These are phyloP conservation scores for Atlantisia rogersi DNA, from an alignment of 2,113 vertebrate species.

Conservation along the genomic window DNA sequence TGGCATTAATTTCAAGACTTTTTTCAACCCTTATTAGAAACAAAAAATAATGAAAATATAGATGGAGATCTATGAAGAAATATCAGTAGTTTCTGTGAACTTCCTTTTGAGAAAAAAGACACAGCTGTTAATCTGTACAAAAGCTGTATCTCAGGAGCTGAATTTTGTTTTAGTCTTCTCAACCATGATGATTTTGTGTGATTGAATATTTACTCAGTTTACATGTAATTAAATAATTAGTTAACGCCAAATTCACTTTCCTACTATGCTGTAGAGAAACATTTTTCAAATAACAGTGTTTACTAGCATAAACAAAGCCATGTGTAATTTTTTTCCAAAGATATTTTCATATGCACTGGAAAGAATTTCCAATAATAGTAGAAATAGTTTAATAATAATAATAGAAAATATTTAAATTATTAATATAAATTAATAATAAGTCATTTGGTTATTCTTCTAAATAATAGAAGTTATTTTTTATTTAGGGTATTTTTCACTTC, in stretches of 20 bases:
- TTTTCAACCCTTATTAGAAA: no score
- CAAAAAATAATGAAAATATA: no score
- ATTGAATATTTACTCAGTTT: background rate
- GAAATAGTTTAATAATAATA: background rate
- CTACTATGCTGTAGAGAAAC: background rate
- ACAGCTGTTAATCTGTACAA: background rate
- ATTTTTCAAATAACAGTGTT: background rate
- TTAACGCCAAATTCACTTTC: background rate
- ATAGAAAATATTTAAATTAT: background rate
- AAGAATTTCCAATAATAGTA: background rate
- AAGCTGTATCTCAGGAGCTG: background rate
- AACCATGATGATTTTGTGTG: background rate
- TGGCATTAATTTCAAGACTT: background rate
- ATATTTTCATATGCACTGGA: background rate
- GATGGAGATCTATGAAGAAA: background rate
- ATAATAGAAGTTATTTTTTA: background rate
- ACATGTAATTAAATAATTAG: background rate
- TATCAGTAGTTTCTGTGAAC: background rate
- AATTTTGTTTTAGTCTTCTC: background rate
- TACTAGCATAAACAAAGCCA: background rate
- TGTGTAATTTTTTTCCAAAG: background rate
- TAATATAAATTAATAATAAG: background rate
- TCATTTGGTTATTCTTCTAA: background rate
- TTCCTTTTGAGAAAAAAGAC: background rate
- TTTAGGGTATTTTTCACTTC: background rate